phyloP scores from a whole-genome alignment of 2,113 vertebrate species.

The Ciconia stormi region DNA sequence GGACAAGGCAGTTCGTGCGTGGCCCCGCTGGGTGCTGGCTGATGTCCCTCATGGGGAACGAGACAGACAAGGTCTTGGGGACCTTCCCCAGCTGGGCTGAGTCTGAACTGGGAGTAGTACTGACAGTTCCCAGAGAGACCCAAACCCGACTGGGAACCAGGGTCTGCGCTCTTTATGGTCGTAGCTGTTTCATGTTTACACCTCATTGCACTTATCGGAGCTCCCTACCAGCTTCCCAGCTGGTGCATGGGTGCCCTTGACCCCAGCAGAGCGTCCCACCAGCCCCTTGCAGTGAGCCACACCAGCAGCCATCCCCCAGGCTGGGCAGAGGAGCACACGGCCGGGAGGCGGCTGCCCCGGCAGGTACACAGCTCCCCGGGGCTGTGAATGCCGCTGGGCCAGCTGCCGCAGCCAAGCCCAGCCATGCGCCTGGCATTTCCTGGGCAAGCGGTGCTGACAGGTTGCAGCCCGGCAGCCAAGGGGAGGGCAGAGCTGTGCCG shows the following conservation, averaged over 20 bases:
- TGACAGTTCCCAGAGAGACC: not conserved
- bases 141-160: not conserved
- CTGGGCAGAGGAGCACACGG: not conserved
- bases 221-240: not conserved
- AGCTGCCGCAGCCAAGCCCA: not conserved
- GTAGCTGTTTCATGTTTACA: not conserved
- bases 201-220: fast-evolving
- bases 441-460: not conserved
- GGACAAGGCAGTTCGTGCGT: not conserved
- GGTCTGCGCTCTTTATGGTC: not conserved
- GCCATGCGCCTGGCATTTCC: not conserved
- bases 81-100: not conserved
- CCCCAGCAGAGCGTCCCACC: not conserved
- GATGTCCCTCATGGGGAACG: not conserved
- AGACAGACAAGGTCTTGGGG: not conserved
- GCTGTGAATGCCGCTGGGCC: fast-evolving
- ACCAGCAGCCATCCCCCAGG: too few relatives aligned
- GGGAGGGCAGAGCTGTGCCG: not conserved
- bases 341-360: not conserved
- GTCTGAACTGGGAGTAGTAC: not conserved
- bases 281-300: fast-evolving
- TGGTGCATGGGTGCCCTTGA: not conserved
- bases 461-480: not conserved
- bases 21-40: not conserved
- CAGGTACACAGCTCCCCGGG: not conserved